Evolutionary conservation across 2,797 vertebrate genomes (phyloP).

Genomic region (Falco naumanni): DNA sequence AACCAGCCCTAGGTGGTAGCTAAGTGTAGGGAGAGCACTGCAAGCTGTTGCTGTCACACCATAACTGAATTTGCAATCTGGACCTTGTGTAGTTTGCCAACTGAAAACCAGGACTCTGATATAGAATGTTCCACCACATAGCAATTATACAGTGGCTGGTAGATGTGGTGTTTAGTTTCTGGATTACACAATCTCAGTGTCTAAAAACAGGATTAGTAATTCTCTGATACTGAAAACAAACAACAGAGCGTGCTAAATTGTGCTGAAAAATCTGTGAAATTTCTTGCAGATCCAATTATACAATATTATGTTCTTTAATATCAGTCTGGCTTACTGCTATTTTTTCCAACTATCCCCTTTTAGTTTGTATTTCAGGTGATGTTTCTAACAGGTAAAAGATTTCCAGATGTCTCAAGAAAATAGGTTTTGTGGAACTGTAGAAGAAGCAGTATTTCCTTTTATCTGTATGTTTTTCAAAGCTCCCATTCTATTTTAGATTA

Average conservation of each 20-base stretch:
- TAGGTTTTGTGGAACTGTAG: not conserved
- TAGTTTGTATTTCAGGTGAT: not conserved
- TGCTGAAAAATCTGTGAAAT: not conserved
- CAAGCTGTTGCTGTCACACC: not conserved
- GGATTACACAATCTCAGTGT: not conserved
- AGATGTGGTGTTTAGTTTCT: not conserved
- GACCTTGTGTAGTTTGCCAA: not conserved
- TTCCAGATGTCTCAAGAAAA: not conserved
- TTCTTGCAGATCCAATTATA: not conserved
- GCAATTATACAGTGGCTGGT: fast-evolving
- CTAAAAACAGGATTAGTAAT: not conserved
- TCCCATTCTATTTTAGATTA: not conserved
- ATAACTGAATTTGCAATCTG: not conserved
- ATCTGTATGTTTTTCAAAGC: not conserved
- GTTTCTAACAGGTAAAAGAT: not conserved
- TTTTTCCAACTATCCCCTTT: not conserved
- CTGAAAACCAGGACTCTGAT: not conserved
- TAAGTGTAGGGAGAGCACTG: not conserved
- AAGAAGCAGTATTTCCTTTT: not conserved
- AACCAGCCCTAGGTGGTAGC: not conserved
- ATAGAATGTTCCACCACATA: not conserved
- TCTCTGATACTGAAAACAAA: not conserved
- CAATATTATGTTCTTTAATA: not conserved
- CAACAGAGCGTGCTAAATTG: not conserved
- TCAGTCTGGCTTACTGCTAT: not conserved